Conservation (phyloP, 2,888 invertebrate species). For the Cynaeus angustus region DNA sequence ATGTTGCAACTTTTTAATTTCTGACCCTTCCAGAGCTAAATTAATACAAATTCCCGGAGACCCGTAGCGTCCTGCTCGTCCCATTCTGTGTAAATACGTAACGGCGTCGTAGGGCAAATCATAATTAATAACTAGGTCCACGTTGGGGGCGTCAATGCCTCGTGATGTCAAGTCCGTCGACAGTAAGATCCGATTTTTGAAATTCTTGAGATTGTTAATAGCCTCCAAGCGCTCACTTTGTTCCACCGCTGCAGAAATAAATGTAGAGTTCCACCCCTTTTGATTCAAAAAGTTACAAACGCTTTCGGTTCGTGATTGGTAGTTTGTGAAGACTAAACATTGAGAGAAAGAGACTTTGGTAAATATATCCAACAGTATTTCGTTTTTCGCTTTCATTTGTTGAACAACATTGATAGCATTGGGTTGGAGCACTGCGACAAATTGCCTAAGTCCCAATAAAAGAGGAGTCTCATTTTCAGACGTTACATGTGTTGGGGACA, state of each 20-base stretch:
- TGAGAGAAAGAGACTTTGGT: slow-evolving; percentile 87
- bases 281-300: slow-evolving; percentile 81
- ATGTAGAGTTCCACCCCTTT: slow-evolving; percentile 85
- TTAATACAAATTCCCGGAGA: slow-evolving; percentile 87
- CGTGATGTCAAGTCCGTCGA: slow-evolving; percentile 94
- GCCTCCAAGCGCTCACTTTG: slow-evolving; percentile 86
- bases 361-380: slow-evolving; percentile 80
- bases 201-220: slow-evolving; percentile 84
- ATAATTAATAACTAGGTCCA: slow-evolving; percentile 94
- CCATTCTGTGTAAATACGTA: slow-evolving; percentile 95
- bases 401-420: slow-evolving; percentile 77
- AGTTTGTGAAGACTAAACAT: slow-evolving; percentile 93
- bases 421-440: slow-evolving; percentile 76
- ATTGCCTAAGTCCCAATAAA: slow-evolving; percentile 88
- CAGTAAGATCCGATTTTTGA: slow-evolving; percentile 88
- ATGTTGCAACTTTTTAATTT: slow-evolving; percentile 75
- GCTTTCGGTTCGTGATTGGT: slow-evolving; percentile 88
- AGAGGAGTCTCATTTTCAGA: slow-evolving; percentile 81
- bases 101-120: slow-evolving; percentile 87
- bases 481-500: slow-evolving; percentile 83
- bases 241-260: slow-evolving; percentile 85
- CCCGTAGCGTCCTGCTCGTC: slow-evolving; percentile 96
- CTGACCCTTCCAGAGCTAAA: slow-evolving; percentile 80
- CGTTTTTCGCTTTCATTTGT: slow-evolving; percentile 80
- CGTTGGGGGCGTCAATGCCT: slow-evolving; percentile 95